Base-by-base conservation (phyloP, 1,140 invertebrate genomes). In the Drosophila yakuba region DNA sequence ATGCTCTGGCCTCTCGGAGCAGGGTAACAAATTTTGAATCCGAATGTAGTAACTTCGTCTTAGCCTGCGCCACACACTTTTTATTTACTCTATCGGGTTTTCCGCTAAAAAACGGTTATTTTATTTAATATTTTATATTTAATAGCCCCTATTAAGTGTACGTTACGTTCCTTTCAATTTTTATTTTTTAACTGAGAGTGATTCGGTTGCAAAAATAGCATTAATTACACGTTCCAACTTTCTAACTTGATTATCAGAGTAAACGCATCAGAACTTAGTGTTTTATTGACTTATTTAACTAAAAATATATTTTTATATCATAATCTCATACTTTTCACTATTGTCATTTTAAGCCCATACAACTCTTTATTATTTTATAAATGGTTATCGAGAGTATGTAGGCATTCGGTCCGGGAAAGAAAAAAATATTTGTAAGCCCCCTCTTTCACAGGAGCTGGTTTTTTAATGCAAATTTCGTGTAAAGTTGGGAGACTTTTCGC, bases 381-480 rank as follows among this genome's bases (percentile, higher is more conserved):
- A 15, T 11, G 10, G 1, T 11, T 44, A 11, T 44, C 8, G 10
- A 68, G 60, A n/a, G 60, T 52, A 66, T 20, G 20, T 2, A 4
- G 4, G 0, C n/a, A 52, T 52, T 68, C 48, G 38, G 4, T 52
- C 32, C 6, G 15, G 32, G 0, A 32, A 36, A 11, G 1, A 1
- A 36, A 28, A 20, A 28, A 28, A 35, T 38, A 43, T 44, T 66
- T 66, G 64, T 38, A 45, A 68, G 44, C 15, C 23, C 17, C 44
- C 39, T 4, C 4, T n/a, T 25, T 20, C 25, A 71, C 64, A 71
- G 41, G 52, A 36, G 48, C 50, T 45, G 60, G 44, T 75, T 82
- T 85, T 82, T 82, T 86, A 86, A 86, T 86, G 82, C 74, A 79
- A 78, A 86, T 86, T 57, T 59, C 82, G 74, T 86, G 83, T 86